Evolutionary conservation across 2,888 invertebrate genomes (phyloP).

Genomic region (Azorinus chamasolen): DNA sequence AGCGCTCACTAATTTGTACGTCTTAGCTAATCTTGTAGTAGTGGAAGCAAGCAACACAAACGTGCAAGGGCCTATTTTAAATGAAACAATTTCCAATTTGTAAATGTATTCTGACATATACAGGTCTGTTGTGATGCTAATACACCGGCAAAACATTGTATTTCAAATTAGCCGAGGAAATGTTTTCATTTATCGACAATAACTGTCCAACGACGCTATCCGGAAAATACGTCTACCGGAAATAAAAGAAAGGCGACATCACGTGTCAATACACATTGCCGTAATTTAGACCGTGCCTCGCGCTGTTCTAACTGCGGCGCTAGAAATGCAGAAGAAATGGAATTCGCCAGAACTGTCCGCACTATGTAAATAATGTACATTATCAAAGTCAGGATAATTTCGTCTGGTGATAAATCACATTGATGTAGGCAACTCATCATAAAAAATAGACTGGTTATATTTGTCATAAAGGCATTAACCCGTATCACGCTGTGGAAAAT

Average conservation of each 20-base stretch:
- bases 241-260: conserved; percentile 19
- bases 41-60: conserved; percentile 11
- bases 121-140: conserved; percentile 37
- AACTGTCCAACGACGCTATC: conserved; percentile 39
- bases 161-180: conserved; percentile 60
- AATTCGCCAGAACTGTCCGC: too few relatives aligned
- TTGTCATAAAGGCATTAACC: too few relatives aligned
- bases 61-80: conserved; percentile 48
- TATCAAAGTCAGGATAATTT: too few relatives aligned
- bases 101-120: conserved; percentile 52
- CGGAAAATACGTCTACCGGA: conserved; percentile 17
- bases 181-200: conserved; percentile 43
- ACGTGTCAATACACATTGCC: too few relatives aligned
- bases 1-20: conserved; percentile 51
- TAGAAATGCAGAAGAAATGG: too few relatives aligned
- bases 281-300: too few relatives aligned
- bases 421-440: too few relatives aligned
- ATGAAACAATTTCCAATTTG: conserved; percentile 47
- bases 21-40: conserved; percentile 47
- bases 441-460: too few relatives aligned
- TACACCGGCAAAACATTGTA: conserved; percentile 29
- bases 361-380: too few relatives aligned
- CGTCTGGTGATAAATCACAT: too few relatives aligned
- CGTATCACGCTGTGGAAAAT: too few relatives aligned
- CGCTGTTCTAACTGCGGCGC: too few relatives aligned